These are phyloP conservation scores for Zaprionus gabonicus DNA, from an alignment of 1,140 invertebrate genomes.

Conservation along the genomic window DNA sequence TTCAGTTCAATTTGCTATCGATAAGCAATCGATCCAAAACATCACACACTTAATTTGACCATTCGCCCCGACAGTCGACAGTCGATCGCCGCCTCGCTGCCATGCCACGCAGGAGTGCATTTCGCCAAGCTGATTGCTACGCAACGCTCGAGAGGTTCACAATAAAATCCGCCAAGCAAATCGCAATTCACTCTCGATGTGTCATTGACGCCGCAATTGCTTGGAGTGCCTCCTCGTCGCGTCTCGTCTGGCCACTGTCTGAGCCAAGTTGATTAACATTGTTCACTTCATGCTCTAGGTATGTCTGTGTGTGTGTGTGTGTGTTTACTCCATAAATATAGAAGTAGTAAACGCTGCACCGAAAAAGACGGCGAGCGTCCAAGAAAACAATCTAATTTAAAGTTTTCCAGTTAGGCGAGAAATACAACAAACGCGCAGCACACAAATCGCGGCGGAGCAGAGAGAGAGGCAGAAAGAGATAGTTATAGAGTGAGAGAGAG, in stretches of 20 bases:
- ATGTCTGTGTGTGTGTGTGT: not conserved
- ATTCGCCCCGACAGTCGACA: not conserved
- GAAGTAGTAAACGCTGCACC: conserved; percentile 1
- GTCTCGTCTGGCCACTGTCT: conserved; percentile 2
- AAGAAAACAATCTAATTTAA: conserved; percentile 78
- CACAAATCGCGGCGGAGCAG: conserved; percentile 9
- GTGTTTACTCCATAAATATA: not conserved
- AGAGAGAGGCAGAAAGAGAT: not conserved
- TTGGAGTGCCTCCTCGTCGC: not conserved
- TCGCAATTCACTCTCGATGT: not conserved
- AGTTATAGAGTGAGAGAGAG: not conserved
- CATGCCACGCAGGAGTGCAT: not conserved
- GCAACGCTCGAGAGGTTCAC: not conserved
- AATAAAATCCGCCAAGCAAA: not conserved
- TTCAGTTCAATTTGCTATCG: not conserved
- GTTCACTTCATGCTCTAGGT: not conserved
- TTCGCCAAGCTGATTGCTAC: not conserved
- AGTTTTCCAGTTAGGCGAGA: conserved; percentile 67
- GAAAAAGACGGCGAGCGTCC: conserved; percentile 27
- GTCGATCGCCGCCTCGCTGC: not conserved
- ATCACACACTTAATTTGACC: not conserved
- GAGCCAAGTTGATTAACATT: conserved; percentile 8
- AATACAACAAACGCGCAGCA: conserved; percentile 49
- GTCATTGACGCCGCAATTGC: not conserved
- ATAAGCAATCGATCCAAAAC: not conserved